These are phyloP conservation scores for Archaeoteleia sp. DNA, from an alignment of 2,888 invertebrate species.

Conservation along the genomic window DNA sequence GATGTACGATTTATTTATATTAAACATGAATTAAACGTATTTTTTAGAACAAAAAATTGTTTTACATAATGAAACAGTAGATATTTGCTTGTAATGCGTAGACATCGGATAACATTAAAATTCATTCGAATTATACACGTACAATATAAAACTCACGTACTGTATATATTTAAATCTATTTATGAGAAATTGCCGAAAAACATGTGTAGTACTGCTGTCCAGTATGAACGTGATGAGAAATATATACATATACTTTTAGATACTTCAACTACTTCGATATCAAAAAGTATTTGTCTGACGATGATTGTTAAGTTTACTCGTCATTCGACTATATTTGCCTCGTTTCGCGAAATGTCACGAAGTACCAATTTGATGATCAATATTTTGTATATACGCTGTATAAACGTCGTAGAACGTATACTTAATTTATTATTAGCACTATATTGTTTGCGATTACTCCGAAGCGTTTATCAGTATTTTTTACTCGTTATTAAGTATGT, in stretches of 20 bases:
- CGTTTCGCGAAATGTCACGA: slow-evolving; percentile 6
- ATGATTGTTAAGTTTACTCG: slow-evolving; percentile 4
- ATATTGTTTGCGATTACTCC: slow-evolving; percentile 17
- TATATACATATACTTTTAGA: slow-evolving; percentile 53
- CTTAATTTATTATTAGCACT: slow-evolving; percentile 51
- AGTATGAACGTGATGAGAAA: slow-evolving; percentile 57
- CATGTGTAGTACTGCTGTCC: slow-evolving; percentile 27
- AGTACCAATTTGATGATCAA: slow-evolving; percentile 19
- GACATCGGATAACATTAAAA: too few species aligned
- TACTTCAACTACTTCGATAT: too few species aligned
- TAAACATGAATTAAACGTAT: too few species aligned
- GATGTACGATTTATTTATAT: too few species aligned
- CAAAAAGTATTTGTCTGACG: neutral
- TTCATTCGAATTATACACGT: too few species aligned
- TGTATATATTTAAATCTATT: neutral
- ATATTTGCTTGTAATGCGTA: too few species aligned
- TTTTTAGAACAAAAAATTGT: too few species aligned
- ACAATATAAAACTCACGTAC: too few species aligned
- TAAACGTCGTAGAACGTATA: slow-evolving; percentile 23
- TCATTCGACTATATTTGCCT: too few species aligned
- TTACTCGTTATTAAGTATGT: too few species aligned
- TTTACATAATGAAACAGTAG: too few species aligned
- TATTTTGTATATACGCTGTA: slow-evolving; percentile 52
- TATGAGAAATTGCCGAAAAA: slow-evolving; percentile 12
- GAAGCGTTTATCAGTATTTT: slow-evolving; percentile 42